Conservation (phyloP, 2,888 invertebrate genomes). For the Orthonychiurus folsomi region DNA sequence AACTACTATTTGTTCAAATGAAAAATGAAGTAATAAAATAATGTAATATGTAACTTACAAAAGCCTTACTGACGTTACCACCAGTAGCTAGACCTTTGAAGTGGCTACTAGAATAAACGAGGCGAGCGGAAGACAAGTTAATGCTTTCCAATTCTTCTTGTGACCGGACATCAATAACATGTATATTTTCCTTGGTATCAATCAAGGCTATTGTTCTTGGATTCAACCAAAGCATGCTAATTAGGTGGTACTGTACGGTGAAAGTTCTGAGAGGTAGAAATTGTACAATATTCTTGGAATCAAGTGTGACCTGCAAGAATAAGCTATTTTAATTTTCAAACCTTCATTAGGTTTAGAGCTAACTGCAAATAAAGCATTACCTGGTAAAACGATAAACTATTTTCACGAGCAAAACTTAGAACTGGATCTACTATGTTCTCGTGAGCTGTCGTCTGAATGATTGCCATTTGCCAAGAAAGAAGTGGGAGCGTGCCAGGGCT, state of each 20-base stretch:
- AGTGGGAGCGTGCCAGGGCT: conserved; percentile 75
- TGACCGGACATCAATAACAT: conserved; percentile 78
- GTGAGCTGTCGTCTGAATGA: conserved; percentile 61
- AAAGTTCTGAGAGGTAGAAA: conserved; percentile 61
- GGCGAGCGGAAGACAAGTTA: conserved; percentile 68
- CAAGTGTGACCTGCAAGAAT: conserved; percentile 50
- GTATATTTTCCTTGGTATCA: conserved; percentile 75
- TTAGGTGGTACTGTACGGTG: conserved; percentile 60
- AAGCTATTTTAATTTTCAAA: conserved; percentile 18
- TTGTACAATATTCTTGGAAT: conserved; percentile 51
- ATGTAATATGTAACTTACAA: conserved; percentile 47
- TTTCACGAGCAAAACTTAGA: conserved; percentile 78
- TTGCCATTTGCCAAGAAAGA: conserved; percentile 83
- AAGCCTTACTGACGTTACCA: conserved; percentile 75
- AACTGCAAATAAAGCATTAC: conserved; percentile 41
- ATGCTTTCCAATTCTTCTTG: conserved; percentile 76
- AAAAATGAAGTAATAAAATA: background rate
- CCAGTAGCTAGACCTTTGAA: conserved; percentile 90
- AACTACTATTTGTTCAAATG: conserved; percentile 8
- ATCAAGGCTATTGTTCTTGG: conserved; percentile 72
- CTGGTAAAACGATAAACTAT: conserved; percentile 76
- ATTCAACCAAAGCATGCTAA: conserved; percentile 72
- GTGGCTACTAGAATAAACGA: conserved; percentile 79
- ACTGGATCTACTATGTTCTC: conserved; percentile 69
- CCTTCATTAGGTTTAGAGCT: background rate